A percentile compares a stretch with the other conserved stretches of the same genome.
Conservation (phyloP, 2,113 vertebrate genomes). For the Cairina moschata region DNA sequence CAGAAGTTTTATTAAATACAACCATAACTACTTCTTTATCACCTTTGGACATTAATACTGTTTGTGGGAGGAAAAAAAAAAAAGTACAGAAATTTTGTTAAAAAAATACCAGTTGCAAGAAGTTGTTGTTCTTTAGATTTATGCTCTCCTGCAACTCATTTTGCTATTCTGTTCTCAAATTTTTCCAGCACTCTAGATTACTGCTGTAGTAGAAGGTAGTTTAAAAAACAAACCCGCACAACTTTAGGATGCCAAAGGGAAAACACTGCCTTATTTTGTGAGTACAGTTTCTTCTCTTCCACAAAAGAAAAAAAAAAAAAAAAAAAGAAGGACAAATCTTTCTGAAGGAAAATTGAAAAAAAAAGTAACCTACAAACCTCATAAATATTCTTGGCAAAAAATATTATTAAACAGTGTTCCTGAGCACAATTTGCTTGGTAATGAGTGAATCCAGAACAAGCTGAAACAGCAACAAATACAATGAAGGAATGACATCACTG, state of each 20-base stretch:
- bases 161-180: not conserved
- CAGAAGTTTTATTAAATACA: not conserved
- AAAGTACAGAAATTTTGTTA: not conserved
- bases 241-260: not conserved
- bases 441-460: not conserved
- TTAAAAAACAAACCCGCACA: not conserved
- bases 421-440: not conserved
- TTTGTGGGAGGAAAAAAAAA: not conserved
- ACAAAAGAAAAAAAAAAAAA: not conserved
- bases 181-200: not conserved
- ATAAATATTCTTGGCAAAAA: not conserved
- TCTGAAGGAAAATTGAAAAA: not conserved
- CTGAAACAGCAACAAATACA: not conserved
- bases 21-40: not conserved
- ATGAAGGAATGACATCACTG: not conserved
- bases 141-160: not conserved
- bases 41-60: not conserved
- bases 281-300: not conserved
- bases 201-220: not conserved
- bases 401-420: not conserved
- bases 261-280: not conserved
- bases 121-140: not conserved
- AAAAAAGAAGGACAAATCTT: not conserved
- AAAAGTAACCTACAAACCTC: not conserved
- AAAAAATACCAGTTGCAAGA: not conserved